Base-by-base conservation (phyloP, 2,888 invertebrate genomes). In the Lycophotia porphyrea region DNA sequence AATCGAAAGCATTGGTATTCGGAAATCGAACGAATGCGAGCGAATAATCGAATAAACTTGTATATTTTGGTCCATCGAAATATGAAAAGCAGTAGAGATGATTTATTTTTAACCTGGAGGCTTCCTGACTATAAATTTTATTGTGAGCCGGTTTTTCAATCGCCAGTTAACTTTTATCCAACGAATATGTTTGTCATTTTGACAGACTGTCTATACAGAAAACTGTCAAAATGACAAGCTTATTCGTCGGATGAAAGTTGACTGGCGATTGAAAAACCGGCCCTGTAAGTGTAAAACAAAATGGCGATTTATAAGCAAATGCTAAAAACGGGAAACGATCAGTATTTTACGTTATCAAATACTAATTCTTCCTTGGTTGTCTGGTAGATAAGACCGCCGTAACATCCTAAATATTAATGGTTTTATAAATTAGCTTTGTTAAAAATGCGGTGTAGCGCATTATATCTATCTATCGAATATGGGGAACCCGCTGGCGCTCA, bases 1-100 rank as follows among this genome's bases (percentile, higher is more conserved):
- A 75, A 81, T 85, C 78, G 78, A 78, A 27, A 68, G 61, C 81
- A 86, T 88, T 84, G 71, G 78, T 88, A 88, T 88, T 88, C 88
- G 70, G 39, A 79, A 63, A 36, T 78, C 81, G 76, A 78, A 78
- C 70, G 73, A 77, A 60, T 39, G 76, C 67, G 71, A 71, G 55
- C 78, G 76, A 84, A 85, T 88, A 86, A 88, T 87, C 82, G 82
- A 84, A 86, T 87, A 78, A 78, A 82, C 74, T 88, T 83, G 72
- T 84, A 80, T 77, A 74, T 75, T 74, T 76, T 63, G 63, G 55
- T 85, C 68, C 76, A 82, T 79, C 81, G 78, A 80, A 86, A 87
- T 85, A 85, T 81, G 76, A 78, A 80, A 81, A 75, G 79, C 55
- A 39, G 27, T 75, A 39, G 31, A 39, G 34, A 70, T 74, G 78